A percentile compares a stretch with the other conserved stretches of the same genome.
Evolutionary conservation across 1,140 invertebrate species (phyloP).

Genomic region (Euglossa dilemma): DNA sequence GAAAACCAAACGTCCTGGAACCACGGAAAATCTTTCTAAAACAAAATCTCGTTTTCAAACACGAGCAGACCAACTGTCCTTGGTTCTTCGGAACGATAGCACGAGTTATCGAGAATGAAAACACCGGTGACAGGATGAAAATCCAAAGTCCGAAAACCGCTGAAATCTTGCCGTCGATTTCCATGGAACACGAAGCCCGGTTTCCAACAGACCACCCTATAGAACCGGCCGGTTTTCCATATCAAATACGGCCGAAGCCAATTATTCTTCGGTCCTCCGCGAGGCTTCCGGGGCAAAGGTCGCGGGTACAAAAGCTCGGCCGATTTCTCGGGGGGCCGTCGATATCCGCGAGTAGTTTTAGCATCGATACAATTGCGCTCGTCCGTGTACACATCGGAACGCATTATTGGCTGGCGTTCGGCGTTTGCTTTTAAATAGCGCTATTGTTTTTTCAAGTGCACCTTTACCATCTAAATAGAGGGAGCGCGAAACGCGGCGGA

Average conservation of each 20-base stretch:
- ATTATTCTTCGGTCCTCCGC: background rate
- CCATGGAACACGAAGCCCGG: too few species aligned
- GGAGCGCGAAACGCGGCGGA: background rate
- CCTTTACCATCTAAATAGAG: constrained; percentile 51
- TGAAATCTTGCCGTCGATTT: too few species aligned
- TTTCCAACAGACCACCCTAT: background rate
- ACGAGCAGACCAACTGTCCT: too few species aligned
- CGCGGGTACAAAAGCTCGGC: background rate
- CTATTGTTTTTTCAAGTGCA: constrained; percentile 61
- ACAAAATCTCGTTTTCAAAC: too few species aligned
- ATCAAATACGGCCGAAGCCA: background rate
- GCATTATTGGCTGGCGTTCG: constrained; percentile 57
- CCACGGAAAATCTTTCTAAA: too few species aligned
- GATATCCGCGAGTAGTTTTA: constrained; percentile 29
- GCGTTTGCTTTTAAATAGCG: constrained; percentile 60
- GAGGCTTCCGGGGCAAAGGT: background rate
- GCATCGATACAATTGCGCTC: constrained; percentile 27
- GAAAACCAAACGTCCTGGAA: too few species aligned
- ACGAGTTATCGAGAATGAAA: too few species aligned
- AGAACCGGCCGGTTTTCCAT: background rate
- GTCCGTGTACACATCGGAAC: constrained; percentile 28
- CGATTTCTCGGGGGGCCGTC: background rate
- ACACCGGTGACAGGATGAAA: too few species aligned
- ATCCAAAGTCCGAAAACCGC: too few species aligned
- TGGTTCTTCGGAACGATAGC: too few species aligned